Evolutionary conservation across 1,140 invertebrate species (phyloP).

Genomic region (Amphibalanus amphitrite): DNA sequence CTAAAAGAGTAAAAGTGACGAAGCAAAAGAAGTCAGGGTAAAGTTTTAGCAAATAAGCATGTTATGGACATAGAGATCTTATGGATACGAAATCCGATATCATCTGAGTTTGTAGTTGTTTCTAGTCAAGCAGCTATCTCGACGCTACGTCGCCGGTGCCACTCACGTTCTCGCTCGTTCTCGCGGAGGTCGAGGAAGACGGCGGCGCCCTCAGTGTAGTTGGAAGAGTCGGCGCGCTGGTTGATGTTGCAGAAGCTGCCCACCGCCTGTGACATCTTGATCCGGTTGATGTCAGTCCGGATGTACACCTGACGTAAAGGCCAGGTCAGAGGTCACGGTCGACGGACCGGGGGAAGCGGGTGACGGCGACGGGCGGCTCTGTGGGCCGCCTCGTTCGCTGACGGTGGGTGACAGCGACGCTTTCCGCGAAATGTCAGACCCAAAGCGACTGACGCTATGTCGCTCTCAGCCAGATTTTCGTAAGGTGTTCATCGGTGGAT

Average conservation of each 20-base stretch:
- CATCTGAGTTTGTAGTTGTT: neutral
- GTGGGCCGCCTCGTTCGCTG: too few relatives aligned
- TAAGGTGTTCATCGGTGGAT: too few relatives aligned
- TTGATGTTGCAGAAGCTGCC: constrained; percentile 77
- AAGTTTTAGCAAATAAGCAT: too few relatives aligned
- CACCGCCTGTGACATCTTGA: constrained; percentile 74
- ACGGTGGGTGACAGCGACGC: too few relatives aligned
- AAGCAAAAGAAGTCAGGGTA: too few relatives aligned
- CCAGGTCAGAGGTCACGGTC: too few relatives aligned
- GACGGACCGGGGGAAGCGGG: too few relatives aligned
- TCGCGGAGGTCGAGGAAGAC: constrained; percentile 78
- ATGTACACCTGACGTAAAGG: constrained; percentile 54
- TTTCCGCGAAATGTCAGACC: too few relatives aligned
- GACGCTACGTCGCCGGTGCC: neutral
- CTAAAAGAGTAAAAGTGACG: neutral
- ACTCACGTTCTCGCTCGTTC: constrained; percentile 71
- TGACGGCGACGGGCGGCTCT: too few relatives aligned
- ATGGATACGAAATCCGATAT: neutral
- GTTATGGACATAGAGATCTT: neutral
- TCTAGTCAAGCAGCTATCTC: neutral
- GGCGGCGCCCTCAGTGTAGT: constrained; percentile 74
- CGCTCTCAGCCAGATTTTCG: too few relatives aligned
- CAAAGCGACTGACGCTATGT: too few relatives aligned
- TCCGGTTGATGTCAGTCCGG: constrained; percentile 73
- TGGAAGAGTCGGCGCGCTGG: constrained; percentile 74